phyloP scores from a whole-genome alignment of 2,888 invertebrate species.

The Drosophila melanosoma region DNA sequence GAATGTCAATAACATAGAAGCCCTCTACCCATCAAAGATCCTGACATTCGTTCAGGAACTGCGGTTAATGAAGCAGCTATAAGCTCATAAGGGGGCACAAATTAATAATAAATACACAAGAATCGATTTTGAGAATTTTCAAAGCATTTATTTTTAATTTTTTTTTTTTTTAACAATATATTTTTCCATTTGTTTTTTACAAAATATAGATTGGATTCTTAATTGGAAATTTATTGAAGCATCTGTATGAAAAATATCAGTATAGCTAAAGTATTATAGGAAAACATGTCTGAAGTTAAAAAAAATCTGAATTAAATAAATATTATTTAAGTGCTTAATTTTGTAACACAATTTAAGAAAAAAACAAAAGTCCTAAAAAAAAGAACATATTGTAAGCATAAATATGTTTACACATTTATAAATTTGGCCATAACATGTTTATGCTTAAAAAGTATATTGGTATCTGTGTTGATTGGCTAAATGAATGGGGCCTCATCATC shows the following conservation, averaged over 20 bases:
- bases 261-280: too few relatives aligned
- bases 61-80: too few relatives aligned
- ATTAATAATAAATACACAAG: neutral
- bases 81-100: too few relatives aligned
- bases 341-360: neutral
- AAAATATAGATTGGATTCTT: conserved; percentile 24
- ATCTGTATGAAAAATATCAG: neutral
- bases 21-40: too few relatives aligned
- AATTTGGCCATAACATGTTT: too few relatives aligned
- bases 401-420: neutral
- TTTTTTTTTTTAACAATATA: neutral
- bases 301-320: too few relatives aligned
- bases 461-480: conserved; percentile 24
- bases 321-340: neutral
- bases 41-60: too few relatives aligned
- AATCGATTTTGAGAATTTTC: neutral
- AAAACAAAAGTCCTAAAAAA: neutral
- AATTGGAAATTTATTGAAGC: neutral
- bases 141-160: neutral
- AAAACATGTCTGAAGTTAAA: neutral
- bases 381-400: neutral
- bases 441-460: neutral
- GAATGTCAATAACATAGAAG: too few relatives aligned
- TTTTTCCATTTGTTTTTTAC: conserved; percentile 7
- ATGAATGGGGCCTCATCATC: conserved; percentile 18